Evolutionary conservation across 2,888 invertebrate genomes (phyloP).

Genomic region (Drosophila pseudotakahashii): DNA sequence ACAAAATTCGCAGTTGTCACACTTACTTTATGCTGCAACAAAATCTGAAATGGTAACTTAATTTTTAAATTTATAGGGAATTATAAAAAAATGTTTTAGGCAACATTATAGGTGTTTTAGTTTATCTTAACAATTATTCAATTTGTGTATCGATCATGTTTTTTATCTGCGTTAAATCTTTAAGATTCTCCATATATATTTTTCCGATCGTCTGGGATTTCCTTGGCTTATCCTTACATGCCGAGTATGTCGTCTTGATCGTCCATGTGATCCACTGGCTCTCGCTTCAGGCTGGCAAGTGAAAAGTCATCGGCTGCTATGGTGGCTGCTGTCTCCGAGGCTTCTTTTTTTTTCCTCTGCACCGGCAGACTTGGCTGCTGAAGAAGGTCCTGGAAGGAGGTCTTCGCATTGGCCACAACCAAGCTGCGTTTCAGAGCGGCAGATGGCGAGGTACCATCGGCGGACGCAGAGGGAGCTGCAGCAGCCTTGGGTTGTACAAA

Average conservation of each 20-base stretch:
- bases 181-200: constrained; percentile 1
- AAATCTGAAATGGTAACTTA: not conserved
- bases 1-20: not conserved
- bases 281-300: constrained; percentile 57
- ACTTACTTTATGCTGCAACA: not conserved
- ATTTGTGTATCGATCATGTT: not conserved
- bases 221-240: constrained; percentile 36
- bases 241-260: constrained; percentile 55
- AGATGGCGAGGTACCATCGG: not conserved
- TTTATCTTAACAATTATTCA: not conserved
- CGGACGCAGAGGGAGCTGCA: constrained; percentile 3
- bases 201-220: not conserved
- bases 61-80: not conserved
- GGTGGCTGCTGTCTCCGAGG: constrained; percentile 55
- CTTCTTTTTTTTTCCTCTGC: constrained; percentile 1
- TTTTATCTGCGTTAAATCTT: not conserved
- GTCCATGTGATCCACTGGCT: constrained; percentile 62
- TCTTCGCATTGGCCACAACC: constrained; percentile 61
- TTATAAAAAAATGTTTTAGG: not conserved
- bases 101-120: not conserved
- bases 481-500: constrained; percentile 44
- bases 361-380: not conserved
- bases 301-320: constrained; percentile 68
- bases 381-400: not conserved
- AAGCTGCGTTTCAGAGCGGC: constrained; percentile 38